These are phyloP conservation scores for Ophiodon elongatus DNA, from an alignment of 2,113 vertebrate species.

Conservation along the genomic window DNA sequence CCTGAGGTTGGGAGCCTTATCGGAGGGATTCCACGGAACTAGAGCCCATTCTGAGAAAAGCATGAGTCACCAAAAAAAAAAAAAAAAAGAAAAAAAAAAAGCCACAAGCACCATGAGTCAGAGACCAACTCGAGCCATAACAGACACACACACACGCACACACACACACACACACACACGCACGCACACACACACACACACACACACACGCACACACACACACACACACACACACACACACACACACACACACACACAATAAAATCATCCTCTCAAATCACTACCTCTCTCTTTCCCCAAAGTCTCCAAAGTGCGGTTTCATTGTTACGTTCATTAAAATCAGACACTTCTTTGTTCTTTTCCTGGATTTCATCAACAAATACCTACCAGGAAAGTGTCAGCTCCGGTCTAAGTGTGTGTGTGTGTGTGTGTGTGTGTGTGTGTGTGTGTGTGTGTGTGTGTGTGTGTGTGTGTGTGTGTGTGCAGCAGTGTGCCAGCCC, in stretches of 20 bases:
- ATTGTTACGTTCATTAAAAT: slow-evolving; percentile 43
- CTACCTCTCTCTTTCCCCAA: slow-evolving; percentile 34
- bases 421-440: slow-evolving; percentile 27
- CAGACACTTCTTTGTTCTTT: slow-evolving; percentile 43
- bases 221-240: slow-evolving; percentile 35
- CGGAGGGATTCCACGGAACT: slow-evolving; percentile 38
- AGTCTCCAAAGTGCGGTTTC: slow-evolving; percentile 28
- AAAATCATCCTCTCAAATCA: slow-evolving; percentile 29
- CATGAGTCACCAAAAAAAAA: slow-evolving; percentile 68
- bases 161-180: slow-evolving; percentile 35
- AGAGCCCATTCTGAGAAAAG: slow-evolving; percentile 66
- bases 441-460: slow-evolving; percentile 33
- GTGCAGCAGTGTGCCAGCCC: slow-evolving; percentile 50
- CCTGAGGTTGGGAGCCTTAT: slow-evolving; percentile 53
- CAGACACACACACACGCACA: slow-evolving; percentile 26
- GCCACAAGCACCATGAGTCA: slow-evolving; percentile 64
- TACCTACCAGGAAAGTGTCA: slow-evolving; percentile 35
- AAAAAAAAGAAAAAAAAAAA: neutral
- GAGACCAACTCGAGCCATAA: slow-evolving; percentile 53
- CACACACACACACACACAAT: slow-evolving; percentile 15
- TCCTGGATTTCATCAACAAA: slow-evolving; percentile 40
- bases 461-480: slow-evolving; percentile 28
- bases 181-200: slow-evolving; percentile 32
- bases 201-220: slow-evolving; percentile 34
- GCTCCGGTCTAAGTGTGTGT: slow-evolving; percentile 7